Evolutionary conservation across 1,140 invertebrate genomes (phyloP), one percentile per base, ranked within the genome.

Genomic region (Pseudomyrmex gracilis): DNA sequence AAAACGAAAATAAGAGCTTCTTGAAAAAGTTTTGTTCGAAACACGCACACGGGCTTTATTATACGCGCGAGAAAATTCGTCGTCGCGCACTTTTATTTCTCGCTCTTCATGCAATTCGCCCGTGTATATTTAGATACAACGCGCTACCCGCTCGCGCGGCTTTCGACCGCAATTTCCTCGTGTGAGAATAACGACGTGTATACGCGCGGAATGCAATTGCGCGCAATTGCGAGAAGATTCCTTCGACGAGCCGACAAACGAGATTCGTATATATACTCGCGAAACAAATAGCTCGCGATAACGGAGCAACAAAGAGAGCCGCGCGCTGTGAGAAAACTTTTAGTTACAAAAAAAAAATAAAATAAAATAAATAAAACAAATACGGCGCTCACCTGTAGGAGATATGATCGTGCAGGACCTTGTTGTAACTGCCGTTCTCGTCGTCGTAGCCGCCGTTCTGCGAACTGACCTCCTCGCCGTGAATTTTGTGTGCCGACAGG

Each of bases 361-460:
- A n/a, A n/a, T n/a, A n/a, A n/a, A n/a, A n/a, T n/a, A n/a, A n/a
- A n/a, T n/a, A 77, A 73, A 83, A 47, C 7, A 63, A 45, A 66
- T 22, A 15, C 24, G 13, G 1, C n/a, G 12, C 43, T 80, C 82
- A 93, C 93, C 94, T 96, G 95, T 98, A 99, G 55, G 97, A 97
- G 93, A 99, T 97, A 94, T 99, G 98, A 95, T 99, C 98, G 94
- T 98, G 97, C 84, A 98, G 96, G 93, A 98, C 97, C 96, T 98
- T 98, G 93, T 98, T 97, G 92, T 98, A 98, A 93, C 97, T 98
- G 90, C 98, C 98, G 92, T 98, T 98, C 82, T 98, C 98, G 92
- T 98, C 98, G 91, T 98, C 98, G 92, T 97, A 98, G 47, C 97
- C 98, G 85, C 96, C 96, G 93, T 98, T 98, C 90, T 97, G 96